Percentiles rank a stretch among this genome's conserved stretches.
phyloP scores from a whole-genome alignment of 1,140 invertebrate species.

The Caenorhabditis inopinata region DNA sequence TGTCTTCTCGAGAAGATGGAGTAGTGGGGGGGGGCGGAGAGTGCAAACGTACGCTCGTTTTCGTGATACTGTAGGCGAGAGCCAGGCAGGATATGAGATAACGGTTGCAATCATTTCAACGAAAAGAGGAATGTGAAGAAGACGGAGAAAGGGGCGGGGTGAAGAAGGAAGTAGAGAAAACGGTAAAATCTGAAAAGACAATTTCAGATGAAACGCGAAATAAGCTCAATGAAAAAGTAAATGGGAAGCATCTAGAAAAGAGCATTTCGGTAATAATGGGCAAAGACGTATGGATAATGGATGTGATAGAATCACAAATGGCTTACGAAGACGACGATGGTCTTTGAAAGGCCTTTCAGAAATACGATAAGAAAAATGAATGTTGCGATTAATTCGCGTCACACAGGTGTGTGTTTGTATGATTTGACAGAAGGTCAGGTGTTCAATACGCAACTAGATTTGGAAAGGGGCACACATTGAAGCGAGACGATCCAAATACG shows the following conservation, averaged over 20 bases:
- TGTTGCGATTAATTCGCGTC: not conserved
- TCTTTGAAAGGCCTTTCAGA: no score
- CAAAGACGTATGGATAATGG: no score
- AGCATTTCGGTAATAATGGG: no score
- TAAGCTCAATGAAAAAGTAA: no score
- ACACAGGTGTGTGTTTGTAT: not conserved
- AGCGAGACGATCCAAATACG: conserved; percentile 25
- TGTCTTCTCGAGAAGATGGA: no score
- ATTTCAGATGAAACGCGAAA: no score
- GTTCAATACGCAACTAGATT: conserved; percentile 11
- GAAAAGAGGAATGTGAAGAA: not conserved
- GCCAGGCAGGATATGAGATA: not conserved
- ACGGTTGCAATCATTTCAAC: not conserved
- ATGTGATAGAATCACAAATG: no score
- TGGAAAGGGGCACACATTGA: not conserved
- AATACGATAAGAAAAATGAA: not conserved
- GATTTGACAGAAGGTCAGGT: conserved; percentile 16
- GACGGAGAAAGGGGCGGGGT: not conserved
- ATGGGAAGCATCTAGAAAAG: no score
- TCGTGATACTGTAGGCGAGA: not conserved
- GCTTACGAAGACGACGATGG: no score
- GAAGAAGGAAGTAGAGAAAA: not conserved
- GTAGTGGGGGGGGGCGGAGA: no score
- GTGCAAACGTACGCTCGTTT: conserved; percentile 17
- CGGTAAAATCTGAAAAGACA: no score